Evolutionary conservation across 2,113 vertebrate species (phyloP).

Genomic region (Terrapene triunguis): DNA sequence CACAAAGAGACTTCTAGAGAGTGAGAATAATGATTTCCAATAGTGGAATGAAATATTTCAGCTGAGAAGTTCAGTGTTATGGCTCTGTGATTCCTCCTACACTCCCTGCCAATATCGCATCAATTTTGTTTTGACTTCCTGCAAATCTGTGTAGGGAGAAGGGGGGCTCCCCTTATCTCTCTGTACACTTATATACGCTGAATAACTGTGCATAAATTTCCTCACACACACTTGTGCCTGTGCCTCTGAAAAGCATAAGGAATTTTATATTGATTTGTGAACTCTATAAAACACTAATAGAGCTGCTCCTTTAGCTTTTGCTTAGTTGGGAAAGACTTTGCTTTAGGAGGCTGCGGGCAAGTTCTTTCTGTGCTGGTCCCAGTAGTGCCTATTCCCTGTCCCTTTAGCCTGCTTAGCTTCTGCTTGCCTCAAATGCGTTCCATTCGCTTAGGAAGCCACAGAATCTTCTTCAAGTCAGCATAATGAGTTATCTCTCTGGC

Average conservation of each 20-base stretch:
- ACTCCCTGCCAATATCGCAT: slow-evolving; percentile 18
- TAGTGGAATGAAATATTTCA: slow-evolving; percentile 59
- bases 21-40: slow-evolving; percentile 61
- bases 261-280: slow-evolving; percentile 68
- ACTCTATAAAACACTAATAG: slow-evolving; percentile 45
- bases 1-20: slow-evolving; percentile 24
- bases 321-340: not conserved
- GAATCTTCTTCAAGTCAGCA: not conserved
- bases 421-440: not conserved
- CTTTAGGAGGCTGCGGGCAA: not conserved
- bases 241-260: slow-evolving; percentile 31
- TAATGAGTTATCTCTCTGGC: not conserved
- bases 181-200: not conserved
- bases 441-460: not conserved
- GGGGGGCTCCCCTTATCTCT: not conserved
- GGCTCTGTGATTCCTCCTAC: slow-evolving; percentile 30
- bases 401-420: not conserved
- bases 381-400: not conserved
- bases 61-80: slow-evolving; percentile 42
- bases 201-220: slow-evolving; percentile 30
- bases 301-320: slow-evolving; percentile 44
- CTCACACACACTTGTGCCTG: not conserved
- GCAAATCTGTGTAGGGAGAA: slow-evolving; percentile 24
- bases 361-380: slow-evolving; percentile 2
- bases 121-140: slow-evolving; percentile 51